Base-by-base conservation (phyloP, 2,888 invertebrate species). In the Diloba caeruleocephala region DNA sequence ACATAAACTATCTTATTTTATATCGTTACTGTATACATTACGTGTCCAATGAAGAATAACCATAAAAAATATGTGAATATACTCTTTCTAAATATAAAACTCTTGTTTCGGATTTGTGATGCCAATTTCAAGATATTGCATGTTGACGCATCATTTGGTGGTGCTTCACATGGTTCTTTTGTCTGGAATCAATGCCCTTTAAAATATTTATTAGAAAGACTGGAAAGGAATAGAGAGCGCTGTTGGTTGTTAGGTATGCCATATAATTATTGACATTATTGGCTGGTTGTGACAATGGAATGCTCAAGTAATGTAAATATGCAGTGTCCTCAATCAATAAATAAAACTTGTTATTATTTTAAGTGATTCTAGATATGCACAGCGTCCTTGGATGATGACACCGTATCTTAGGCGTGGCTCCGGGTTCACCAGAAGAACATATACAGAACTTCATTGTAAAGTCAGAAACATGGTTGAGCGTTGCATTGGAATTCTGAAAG, bases 401-500 rank as follows among this genome's bases (percentile, higher is more conserved):
- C 45, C 52, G n/a, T 4, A 45, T 52, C 8, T 6, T 45, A 3
- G 39, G 26, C 9, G 39, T 45, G 1, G 39, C n/a, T 15, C 29
- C 17, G 6, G 41, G 31, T 17, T 26, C 31, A 15, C 45, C 45
- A 26, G 45, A 45, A 9, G 45, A 26, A 39, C 19, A 45, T 52
- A 52, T 13, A 45, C 52, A 19, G 26, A 45, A 1, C 9, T 45
- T 6, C 41, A 52, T 17, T 45, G 42, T 29, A 21, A 6, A 17
- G 51, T 36, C 10, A 38, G 44, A n/a, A 52, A 52, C 32, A 42
- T 32, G 14, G 44, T 44, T 10, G 44, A 53, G 25, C 36, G 46
- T 5, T 53, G 54, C 28, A 49, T 60, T 32, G 54, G 57, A 10
- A 32, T 54, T 5, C 26, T 64, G 6, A 64, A 60, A 42, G 34